phyloP scores from a whole-genome alignment of 1,140 invertebrate genomes.

The Neotoxoptera formosana region DNA sequence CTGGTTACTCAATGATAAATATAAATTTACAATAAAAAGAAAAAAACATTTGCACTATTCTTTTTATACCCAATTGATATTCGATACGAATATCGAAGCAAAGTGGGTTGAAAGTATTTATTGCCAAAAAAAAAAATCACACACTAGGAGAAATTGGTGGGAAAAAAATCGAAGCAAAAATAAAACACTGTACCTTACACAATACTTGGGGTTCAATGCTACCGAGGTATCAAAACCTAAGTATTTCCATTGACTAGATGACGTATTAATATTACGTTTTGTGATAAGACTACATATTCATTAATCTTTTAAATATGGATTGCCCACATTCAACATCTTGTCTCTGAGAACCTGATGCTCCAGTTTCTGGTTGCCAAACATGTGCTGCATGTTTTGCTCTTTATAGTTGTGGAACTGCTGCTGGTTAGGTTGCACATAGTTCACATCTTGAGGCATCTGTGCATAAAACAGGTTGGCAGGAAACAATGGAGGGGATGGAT shows the following conservation, averaged over 20 bases:
- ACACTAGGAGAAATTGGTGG: conserved; percentile 56
- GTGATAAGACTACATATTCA: conserved; percentile 54
- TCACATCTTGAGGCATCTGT: conserved; percentile 56
- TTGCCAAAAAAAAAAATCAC: conserved; percentile 55
- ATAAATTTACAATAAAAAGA: conserved; percentile 43
- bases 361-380: conserved; percentile 52
- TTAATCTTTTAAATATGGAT: conserved; percentile 58
- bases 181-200: conserved; percentile 56
- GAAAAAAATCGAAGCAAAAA: conserved; percentile 52
- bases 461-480: conserved; percentile 51
- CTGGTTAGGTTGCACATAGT: conserved; percentile 53
- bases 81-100: conserved; percentile 51
- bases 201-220: conserved; percentile 57
- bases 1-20: conserved; percentile 29
- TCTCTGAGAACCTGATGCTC: conserved; percentile 54
- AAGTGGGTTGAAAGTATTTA: conserved; percentile 55
- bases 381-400: conserved; percentile 51
- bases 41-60: conserved; percentile 48
- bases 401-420: conserved; percentile 55
- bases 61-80: conserved; percentile 51
- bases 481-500: conserved; percentile 45
- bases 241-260: conserved; percentile 58
- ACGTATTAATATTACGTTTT: conserved; percentile 54
- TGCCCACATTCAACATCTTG: conserved; percentile 56
- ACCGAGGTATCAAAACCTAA: conserved; percentile 57